phyloP scores from a whole-genome alignment of 2,797 vertebrate species.

The Oophaga sylvatica region DNA sequence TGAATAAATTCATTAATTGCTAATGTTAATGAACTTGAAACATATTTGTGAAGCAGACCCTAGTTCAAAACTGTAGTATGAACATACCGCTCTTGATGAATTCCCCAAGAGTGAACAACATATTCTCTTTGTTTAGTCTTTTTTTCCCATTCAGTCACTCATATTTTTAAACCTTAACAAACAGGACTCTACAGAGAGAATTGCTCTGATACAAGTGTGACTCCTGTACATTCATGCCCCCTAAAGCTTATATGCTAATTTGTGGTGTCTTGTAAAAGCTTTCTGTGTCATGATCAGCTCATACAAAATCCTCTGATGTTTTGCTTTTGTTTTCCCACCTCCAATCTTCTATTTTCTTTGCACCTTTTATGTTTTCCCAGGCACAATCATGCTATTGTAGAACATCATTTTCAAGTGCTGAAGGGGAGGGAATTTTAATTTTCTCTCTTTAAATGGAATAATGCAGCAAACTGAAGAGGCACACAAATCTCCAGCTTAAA shows the following conservation, averaged over 20 bases:
- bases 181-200: not conserved
- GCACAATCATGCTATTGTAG: conserved; percentile 36
- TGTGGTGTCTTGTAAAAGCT: conserved; percentile 20
- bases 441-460: conserved; percentile 35
- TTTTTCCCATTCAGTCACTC: not conserved
- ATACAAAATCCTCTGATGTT: conserved; percentile 39
- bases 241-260: conserved; percentile 43
- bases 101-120: not conserved
- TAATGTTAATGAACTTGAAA: no score
- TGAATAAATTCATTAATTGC: no score
- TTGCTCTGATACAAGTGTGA: conserved; percentile 12
- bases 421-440: conserved; percentile 26
- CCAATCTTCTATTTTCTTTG: conserved; percentile 47
- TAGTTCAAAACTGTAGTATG: no score
- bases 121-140: not conserved
- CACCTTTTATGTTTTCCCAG: conserved; percentile 36
- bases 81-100: no score
- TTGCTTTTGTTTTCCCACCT: conserved; percentile 43
- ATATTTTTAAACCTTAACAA: conserved; percentile 20
- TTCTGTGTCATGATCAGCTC: conserved; percentile 38
- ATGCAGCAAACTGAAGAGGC: not conserved
- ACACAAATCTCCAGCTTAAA: conserved; percentile 24
- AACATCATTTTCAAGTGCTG: conserved; percentile 21
- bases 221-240: conserved; percentile 12
- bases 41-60: no score